These are phyloP conservation scores for Triplophysa siluroides DNA, from an alignment of 2,113 vertebrate genomes.

Conservation along the genomic window DNA sequence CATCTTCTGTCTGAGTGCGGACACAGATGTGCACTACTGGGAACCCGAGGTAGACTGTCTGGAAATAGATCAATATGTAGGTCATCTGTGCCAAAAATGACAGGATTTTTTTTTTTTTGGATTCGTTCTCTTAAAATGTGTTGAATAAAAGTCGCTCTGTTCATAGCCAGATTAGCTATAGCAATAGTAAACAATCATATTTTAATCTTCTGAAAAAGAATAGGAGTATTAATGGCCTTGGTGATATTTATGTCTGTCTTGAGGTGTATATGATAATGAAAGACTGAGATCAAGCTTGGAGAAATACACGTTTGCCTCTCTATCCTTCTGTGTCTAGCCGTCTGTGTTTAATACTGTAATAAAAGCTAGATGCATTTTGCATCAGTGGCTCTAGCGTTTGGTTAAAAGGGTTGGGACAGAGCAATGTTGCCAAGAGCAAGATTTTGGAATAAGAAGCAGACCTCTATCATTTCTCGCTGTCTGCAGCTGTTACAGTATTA, in stretches of 20 bases:
- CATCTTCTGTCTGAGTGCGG: conserved; percentile 25
- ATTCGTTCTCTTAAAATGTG: not conserved
- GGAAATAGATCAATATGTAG: conserved; percentile 7
- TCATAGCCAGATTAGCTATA: not conserved
- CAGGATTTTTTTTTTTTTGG: not conserved
- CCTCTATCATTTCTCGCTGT: not conserved
- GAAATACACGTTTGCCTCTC: not conserved
- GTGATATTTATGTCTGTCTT: not conserved
- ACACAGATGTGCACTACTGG: conserved; percentile 49
- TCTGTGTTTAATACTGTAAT: not conserved
- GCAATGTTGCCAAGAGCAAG: not conserved
- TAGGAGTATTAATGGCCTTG: not conserved
- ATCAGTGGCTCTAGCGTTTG: not conserved
- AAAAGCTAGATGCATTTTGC: not conserved
- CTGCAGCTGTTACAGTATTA: not conserved
- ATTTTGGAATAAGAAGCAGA: conserved; percentile 1
- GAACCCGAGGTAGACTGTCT: conserved; percentile 10
- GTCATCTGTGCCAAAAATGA: conserved; percentile 13
- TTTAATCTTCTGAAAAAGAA: not conserved
- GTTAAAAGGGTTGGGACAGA: not conserved
- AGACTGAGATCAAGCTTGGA: not conserved
- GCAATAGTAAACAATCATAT: not conserved
- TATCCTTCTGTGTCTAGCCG: not conserved
- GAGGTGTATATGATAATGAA: not conserved
- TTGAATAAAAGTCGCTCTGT: not conserved